These are phyloP conservation scores for Diachrysia chrysitis DNA, from an alignment of 2,888 invertebrate genomes.

Conservation along the genomic window DNA sequence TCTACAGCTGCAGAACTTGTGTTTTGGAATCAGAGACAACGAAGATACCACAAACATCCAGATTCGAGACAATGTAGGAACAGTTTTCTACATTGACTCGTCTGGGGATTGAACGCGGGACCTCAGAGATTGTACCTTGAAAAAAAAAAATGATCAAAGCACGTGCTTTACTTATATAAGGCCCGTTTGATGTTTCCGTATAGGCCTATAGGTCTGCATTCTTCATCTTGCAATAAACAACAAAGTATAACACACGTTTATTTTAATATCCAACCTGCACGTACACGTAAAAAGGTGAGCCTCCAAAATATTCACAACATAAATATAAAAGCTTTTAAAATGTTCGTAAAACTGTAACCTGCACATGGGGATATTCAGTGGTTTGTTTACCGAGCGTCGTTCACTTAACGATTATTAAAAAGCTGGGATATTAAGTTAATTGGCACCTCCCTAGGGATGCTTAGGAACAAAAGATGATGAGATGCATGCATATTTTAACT, in stretches of 20 bases:
- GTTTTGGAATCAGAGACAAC: too few relatives aligned
- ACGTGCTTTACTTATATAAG: too few relatives aligned
- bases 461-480: slow-evolving; percentile 16
- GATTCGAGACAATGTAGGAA: too few relatives aligned
- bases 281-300: background rate
- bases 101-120: too few relatives aligned
- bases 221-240: background rate
- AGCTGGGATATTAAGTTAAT: slow-evolving; percentile 52
- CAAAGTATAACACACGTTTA: background rate
- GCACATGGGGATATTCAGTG: slow-evolving; percentile 44
- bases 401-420: slow-evolving; percentile 46
- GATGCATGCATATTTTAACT: slow-evolving; percentile 23
- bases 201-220: too few relatives aligned
- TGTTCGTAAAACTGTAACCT: slow-evolving; percentile 25
- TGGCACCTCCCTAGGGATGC: slow-evolving; percentile 31
- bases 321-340: slow-evolving; percentile 28
- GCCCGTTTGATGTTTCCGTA: too few relatives aligned
- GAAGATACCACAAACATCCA: too few relatives aligned
- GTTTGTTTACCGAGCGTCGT: slow-evolving; percentile 49
- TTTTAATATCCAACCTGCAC: background rate
- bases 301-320: background rate
- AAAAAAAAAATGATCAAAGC: too few relatives aligned
- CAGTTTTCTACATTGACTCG: too few relatives aligned
- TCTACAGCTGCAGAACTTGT: too few relatives aligned
- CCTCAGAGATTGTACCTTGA: too few relatives aligned